Base-by-base conservation (phyloP, 2,113 vertebrate genomes). In the Jacana jacana region DNA sequence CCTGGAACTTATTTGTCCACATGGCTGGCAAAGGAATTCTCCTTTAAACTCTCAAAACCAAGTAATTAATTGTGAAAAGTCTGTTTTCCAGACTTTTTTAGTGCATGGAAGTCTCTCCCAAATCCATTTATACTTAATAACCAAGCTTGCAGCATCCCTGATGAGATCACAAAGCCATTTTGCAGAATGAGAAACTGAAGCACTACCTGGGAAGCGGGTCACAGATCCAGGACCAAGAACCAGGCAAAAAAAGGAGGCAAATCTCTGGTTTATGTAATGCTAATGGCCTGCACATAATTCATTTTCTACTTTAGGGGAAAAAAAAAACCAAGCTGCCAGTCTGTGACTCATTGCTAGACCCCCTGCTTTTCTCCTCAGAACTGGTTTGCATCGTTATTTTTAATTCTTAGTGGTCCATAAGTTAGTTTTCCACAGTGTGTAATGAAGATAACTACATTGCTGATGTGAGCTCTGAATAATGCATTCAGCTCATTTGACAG, bases 401-500 rank as follows among this genome's bases (percentile, higher is more conserved):
- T 75, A 75, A 68, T 72, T 81, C 49, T 54, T 82, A 52, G 70
- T 72, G 55, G 39, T 42, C 71, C 37, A 24, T 39, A 55, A 83
- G 80, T 89, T 94, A 37, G 19, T 55, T 72, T 84, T 69, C 39
- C 35, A 58, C 24, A 42, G 15, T 25, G 13, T 33, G 24, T 68
- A n/a, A 72, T 88, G 85, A 70, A 58, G 81, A 88, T 73, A 95
- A 69, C 61, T 63, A 11, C 33, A 2, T 20, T 71, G 73, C 71
- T 91, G 91, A 88, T 3, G 6, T 81, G 80, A 75, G 72, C 52
- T n/a, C 52, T 91, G 88, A 88, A 86, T 92, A 85, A 80, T 94
- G 91, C 49, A 88, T 87, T 81, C 91, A 81, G 64, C 66, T 93
- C 72, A 68, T 90, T 69, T 91, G 86, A 83, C 91, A 79, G 63